Evolutionary conservation across 2,797 vertebrate genomes (phyloP).

Genomic region (Peromyscus attwateri): DNA sequence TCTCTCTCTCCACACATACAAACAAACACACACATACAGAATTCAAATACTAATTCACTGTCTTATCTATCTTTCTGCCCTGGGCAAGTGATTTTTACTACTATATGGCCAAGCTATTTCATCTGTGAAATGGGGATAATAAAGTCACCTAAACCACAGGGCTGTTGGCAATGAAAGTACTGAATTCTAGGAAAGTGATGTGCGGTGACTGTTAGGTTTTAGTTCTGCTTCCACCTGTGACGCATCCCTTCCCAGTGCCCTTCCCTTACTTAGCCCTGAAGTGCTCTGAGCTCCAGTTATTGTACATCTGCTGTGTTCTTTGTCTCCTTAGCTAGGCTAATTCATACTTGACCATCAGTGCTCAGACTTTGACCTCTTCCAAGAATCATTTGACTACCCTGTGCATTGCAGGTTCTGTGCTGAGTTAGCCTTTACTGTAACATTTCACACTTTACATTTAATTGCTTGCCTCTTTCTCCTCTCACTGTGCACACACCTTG

Average conservation of each 20-base stretch:
- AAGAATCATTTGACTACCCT: background rate
- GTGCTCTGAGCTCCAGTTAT: background rate
- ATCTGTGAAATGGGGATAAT: background rate
- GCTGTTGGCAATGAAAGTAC: background rate
- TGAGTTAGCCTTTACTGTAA: background rate
- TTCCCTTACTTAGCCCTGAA: background rate
- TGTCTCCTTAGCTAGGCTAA: background rate
- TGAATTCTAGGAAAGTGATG: background rate
- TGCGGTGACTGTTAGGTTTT: background rate
- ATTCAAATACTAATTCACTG: background rate
- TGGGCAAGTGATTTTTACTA: background rate
- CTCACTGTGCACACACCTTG: background rate
- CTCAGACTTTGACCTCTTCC: background rate
- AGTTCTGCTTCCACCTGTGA: background rate
- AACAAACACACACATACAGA: background rate
- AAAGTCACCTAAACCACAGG: background rate
- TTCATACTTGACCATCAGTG: background rate
- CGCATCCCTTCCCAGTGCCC: rapidly evolving
- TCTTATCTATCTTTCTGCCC: background rate
- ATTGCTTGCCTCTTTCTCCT: background rate
- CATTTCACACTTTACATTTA: background rate
- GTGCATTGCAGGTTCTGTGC: background rate
- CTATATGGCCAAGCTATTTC: background rate
- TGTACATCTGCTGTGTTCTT: background rate
- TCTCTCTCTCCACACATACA: no score